These are phyloP conservation scores for Pao palembangensis DNA, from an alignment of 2,113 vertebrate species.

Conservation along the genomic window DNA sequence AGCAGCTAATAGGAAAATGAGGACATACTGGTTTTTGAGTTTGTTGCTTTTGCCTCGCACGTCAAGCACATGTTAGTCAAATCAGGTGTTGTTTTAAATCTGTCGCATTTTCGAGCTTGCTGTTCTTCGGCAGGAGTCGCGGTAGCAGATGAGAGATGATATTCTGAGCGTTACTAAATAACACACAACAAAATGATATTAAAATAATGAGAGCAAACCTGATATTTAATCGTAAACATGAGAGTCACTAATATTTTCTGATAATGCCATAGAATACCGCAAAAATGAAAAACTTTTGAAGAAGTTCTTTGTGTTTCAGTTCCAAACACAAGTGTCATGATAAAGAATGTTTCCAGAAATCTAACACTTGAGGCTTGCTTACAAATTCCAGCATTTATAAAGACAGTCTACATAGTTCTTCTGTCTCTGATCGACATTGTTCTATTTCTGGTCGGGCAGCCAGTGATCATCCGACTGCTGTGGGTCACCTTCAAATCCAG, in stretches of 20 bases:
- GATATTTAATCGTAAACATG: no score
- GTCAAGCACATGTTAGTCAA: slow-evolving; percentile 14
- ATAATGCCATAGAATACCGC: no score
- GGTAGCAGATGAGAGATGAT: not conserved
- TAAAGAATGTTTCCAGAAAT: not conserved
- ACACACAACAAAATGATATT: not conserved
- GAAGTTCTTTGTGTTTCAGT: no score
- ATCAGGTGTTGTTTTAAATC: slow-evolving; percentile 13
- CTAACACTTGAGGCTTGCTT: not conserved
- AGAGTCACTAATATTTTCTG: no score
- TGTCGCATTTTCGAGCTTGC: accelerated
- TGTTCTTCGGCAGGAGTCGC: not conserved
- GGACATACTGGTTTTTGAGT: not conserved
- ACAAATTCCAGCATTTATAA: accelerated
- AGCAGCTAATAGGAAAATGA: slow-evolving; percentile 25
- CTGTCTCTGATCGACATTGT: not conserved
- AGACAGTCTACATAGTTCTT: accelerated
- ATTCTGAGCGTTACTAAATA: not conserved
- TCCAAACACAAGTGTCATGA: not conserved
- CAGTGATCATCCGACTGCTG: slow-evolving; percentile 19
- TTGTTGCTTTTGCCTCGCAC: slow-evolving; percentile 29
- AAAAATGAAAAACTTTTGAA: no score
- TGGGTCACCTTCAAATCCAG: slow-evolving; percentile 26
- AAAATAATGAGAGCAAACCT: no score
- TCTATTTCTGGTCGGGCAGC: slow-evolving; percentile 15